Percentiles rank a stretch among this genome's conserved stretches.
Evolutionary conservation across 2,113 vertebrate species (phyloP).

Genomic region (Numida meleagris): DNA sequence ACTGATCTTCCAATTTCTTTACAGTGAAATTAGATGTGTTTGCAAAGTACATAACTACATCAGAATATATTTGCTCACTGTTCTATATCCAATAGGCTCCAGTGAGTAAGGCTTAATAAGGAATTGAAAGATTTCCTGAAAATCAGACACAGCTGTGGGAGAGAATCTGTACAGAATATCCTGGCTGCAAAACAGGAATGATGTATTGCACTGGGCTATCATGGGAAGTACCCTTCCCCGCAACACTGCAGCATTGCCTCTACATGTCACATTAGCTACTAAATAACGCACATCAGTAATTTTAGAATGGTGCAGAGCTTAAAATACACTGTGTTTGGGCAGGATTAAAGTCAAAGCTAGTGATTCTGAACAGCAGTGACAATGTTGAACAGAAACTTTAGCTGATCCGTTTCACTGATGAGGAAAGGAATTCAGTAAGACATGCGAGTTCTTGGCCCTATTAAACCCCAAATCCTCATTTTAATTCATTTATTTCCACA

Average conservation of each 20-base stretch:
- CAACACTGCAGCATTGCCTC: background rate
- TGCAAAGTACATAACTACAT: background rate
- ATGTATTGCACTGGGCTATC: background rate
- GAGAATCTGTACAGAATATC: background rate
- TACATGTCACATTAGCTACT: background rate
- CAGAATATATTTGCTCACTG: background rate
- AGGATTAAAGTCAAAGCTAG: background rate
- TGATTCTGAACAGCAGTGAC: background rate
- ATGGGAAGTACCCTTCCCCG: background rate
- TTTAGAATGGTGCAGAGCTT: background rate
- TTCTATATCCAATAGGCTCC: background rate
- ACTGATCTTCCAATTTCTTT: background rate
- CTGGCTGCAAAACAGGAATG: background rate
- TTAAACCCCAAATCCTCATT: background rate
- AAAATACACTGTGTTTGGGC: background rate
- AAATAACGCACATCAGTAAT: background rate
- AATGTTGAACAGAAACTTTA: background rate
- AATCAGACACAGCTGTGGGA: background rate
- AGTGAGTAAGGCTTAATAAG: background rate
- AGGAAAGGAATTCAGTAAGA: background rate
- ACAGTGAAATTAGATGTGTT: background rate
- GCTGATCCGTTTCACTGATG: background rate
- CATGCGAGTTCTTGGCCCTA: background rate
- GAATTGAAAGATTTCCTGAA: background rate
- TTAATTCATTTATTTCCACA: background rate